Evolutionary conservation across 2,888 invertebrate genomes (phyloP), one percentile per base, ranked within the genome.

Genomic region (Ischnus inquisitorius): DNA sequence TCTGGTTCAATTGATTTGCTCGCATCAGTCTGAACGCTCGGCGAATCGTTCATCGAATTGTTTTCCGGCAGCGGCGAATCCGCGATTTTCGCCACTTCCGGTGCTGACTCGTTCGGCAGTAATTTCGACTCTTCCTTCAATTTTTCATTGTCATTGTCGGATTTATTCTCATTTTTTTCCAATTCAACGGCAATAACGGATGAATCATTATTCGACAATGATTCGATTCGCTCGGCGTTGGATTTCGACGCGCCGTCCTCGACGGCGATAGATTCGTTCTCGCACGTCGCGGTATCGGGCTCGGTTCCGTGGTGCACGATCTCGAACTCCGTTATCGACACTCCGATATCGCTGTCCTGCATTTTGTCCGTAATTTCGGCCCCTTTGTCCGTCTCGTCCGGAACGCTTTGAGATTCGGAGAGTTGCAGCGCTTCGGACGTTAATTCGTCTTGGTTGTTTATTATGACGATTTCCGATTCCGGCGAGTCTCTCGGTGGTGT

Each of bases 271-370:
- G 64, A 14, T 14, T 65, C 57, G 22, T 10, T 39, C 0, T 77
- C 60, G 19, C 34, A 46, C 14, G 25, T 57, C 8, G 67, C 67
- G 2, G 16, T 19, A 6, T 78, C 60, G 4, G 62, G 68, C 39
- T 60, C 60, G 22, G 77, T 28, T 69, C 48, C 71, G 16, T 79
- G 39, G 41, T 71, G n/a, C 3, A 64, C 78, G 16, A 79, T 79
- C 22, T 79, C 69, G 25, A 71, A 25, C n/a, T 71, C 78, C 12
- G 62, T 62, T 34, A 60, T 68, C 0, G 57, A 60, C 3, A 69
- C 19, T 39, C 48, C 68, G 19, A 12, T 12, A 25, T 77, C 72
- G 25, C 12, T 16, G 3, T 68, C 57, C 5, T 41, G 39, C 14
- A 57, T 54, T 16, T 64, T 25, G 22, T 77, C 57, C 39, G 39